Base-by-base conservation (phyloP, 2,797 vertebrate genomes). In the Anas acuta region DNA sequence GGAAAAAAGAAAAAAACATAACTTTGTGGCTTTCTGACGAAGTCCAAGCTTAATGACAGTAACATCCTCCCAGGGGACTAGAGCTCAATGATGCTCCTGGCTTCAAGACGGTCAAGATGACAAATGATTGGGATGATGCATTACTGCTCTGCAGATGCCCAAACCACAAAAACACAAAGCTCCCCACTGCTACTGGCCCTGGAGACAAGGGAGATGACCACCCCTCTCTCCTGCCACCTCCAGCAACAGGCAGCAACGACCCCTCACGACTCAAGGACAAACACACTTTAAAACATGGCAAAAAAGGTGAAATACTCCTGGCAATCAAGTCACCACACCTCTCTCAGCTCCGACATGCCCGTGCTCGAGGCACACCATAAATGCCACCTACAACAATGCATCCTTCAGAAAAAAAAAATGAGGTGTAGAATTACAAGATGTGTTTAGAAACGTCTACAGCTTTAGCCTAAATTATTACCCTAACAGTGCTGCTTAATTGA, bases 271-370 rank as follows among this genome's bases (percentile, higher is more conserved):
- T 47, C 54, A 11, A 45, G 43, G 69, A 54, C 35, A 37, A 54
- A 49, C 21, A 39, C 35, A 10, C 54, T 58, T 61, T 2, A 43
- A 79, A 75, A 51, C 30, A 35, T 0, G 3, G 17, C 51, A 39
- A 76, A 28, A 56, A 76, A 74, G 32, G 66, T 17, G 37, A 74
- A 84, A 43, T 8, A n/a, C 18, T 21, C 45, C 30, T 32, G 23
- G 33, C 61, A 37, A 43, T 28, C 61, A 12, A 22, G 37, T n/a
- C 30, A 43, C 60, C 28, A 2, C 26, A 15, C 19, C 37, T 66
- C 58, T 49, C 60, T 26, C 65, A 12, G 45, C 74, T 69, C 39
- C 0, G 1, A 16, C 0, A 6, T 26, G 4, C 41, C 6, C 0
- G 1, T 51, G 39, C 26, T 67, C 39, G 33, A 71, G 33, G 17